Evolutionary conservation across 2,797 vertebrate genomes (phyloP).

Genomic region (Anguilla marmorata): DNA sequence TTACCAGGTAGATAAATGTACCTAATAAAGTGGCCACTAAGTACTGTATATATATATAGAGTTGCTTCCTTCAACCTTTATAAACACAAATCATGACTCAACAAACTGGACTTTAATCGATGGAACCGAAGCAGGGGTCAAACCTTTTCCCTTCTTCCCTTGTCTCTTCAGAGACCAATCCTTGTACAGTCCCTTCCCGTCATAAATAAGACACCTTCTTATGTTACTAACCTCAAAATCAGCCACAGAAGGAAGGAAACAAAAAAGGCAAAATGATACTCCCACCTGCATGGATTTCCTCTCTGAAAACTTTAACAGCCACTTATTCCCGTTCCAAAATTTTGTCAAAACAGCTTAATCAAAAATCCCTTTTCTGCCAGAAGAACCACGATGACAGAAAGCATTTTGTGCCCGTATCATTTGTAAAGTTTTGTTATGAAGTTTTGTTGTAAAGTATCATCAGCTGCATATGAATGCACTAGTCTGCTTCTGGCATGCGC

Average conservation of each 20-base stretch:
- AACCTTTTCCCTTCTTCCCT: not conserved
- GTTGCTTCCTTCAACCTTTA: not conserved
- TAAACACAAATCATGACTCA: not conserved
- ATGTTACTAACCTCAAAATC: conserved; percentile 22
- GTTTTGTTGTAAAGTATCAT: not conserved
- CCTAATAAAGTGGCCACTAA: not conserved
- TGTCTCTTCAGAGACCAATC: not conserved
- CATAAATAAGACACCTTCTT: conserved; percentile 28
- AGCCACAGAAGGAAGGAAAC: conserved; percentile 7
- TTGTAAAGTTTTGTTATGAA: not conserved
- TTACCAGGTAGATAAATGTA: not conserved
- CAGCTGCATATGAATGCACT: not conserved
- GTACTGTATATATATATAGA: not conserved
- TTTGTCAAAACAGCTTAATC: not conserved
- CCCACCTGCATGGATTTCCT: not conserved
- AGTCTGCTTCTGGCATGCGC: not conserved
- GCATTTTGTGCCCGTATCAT: not conserved
- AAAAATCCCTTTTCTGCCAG: not conserved
- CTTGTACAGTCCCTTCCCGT: conserved; percentile 7
- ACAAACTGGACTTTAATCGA: not conserved
- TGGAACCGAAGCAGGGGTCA: not conserved
- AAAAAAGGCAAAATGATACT: not conserved
- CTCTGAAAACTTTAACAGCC: conserved; percentile 6
- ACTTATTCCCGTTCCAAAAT: not conserved
- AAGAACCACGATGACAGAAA: not conserved